Base-by-base conservation (phyloP, 2,113 vertebrate species). In the Muscicapa adusta region DNA sequence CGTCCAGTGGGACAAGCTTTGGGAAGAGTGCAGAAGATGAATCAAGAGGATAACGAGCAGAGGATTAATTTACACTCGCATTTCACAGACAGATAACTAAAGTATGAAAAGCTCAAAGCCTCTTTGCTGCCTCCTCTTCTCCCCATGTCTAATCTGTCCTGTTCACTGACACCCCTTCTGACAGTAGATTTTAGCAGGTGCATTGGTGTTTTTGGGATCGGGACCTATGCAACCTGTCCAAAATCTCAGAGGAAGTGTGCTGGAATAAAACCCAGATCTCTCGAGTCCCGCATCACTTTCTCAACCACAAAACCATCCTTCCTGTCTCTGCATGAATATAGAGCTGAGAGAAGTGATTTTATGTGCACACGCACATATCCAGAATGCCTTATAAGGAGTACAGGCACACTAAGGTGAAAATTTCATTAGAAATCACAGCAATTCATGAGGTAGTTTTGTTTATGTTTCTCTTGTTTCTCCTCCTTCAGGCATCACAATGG, bases 221-320 rank as follows among this genome's bases (percentile, higher is more conserved):
- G 85, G 82, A 83, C 72, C 23, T 22, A 2, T 43, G 36, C 0
- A 0, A 43, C 33, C 56, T 84, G 65, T 51, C 68, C 68, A 74
- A 25, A 95, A 91, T 91, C 36, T 20, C 47, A 88, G 93, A 88
- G 85, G 67, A 96, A 85, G 48, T 67, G 38, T 93, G 74, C 73
- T 70, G 93, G 95, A 88, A 96, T 93, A 60, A 83, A 33, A 91
- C 67, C 56, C 76, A 75, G 40, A 65, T 61, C 43, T 93, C 82
- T 86, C 0, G 0, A 90, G 82, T 88, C 95, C 91, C 25, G 68
- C 88, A 94, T 67, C 82, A 67, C 56, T 83, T 81, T 95, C 71
- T 90, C 56, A 94, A 77, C 94, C 89, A 90, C 93, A 91, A 96
- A 96, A 58, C 82, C 95, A 90, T 85, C 75, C 93, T 96, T 96